Conservation (phyloP, 2,113 vertebrate species). For the Etheostoma spectabile region DNA sequence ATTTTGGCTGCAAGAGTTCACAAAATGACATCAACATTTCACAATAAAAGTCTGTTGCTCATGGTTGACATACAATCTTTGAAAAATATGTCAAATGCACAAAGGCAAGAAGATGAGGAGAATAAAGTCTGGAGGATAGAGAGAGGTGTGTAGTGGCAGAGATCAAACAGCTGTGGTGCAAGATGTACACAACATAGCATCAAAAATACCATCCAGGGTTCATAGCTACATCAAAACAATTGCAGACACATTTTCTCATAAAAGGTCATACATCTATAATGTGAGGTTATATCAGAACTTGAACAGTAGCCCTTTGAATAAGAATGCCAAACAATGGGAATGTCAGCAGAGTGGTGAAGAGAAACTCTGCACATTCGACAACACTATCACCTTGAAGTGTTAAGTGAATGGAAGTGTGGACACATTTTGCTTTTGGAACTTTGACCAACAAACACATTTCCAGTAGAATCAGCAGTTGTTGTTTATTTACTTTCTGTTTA, state of each 20-base stretch:
- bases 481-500: constrained; percentile 25
- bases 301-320: constrained; percentile 38
- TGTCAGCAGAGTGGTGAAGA: constrained; percentile 83
- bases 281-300: constrained; percentile 12
- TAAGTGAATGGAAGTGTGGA: constrained; percentile 69
- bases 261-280: constrained; percentile 8
- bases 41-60: background rate
- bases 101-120: constrained; percentile 1
- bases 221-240: constrained; percentile 49
- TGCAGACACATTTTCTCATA: constrained; percentile 30
- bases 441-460: constrained; percentile 72
- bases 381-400: constrained; percentile 78
- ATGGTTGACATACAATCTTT: background rate
- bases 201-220: constrained; percentile 35
- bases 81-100: background rate
- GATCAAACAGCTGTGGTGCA: constrained; percentile 37
- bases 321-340: constrained; percentile 87
- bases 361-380: constrained; percentile 85
- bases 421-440: constrained; percentile 63
- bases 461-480: constrained; percentile 50
- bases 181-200: constrained; percentile 31
- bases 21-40: background rate
- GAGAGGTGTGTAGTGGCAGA: constrained; percentile 11
- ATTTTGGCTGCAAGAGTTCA: background rate
- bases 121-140: background rate